These are phyloP conservation scores for Varecia variegata DNA, from an alignment of 2,797 vertebrate genomes.

Conservation along the genomic window DNA sequence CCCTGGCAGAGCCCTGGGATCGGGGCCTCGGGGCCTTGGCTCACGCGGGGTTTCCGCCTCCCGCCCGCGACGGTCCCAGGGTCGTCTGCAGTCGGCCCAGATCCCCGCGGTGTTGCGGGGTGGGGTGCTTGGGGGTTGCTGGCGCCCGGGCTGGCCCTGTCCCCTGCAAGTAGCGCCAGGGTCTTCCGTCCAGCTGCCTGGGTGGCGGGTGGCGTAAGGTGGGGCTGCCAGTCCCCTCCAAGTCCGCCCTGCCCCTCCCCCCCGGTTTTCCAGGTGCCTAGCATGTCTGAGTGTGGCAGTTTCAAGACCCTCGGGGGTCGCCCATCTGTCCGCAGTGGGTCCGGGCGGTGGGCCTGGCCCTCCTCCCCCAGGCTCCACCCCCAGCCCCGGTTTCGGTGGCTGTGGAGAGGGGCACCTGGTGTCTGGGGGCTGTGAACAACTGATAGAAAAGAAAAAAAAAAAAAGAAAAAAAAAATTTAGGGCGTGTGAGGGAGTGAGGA, in stretches of 20 bases:
- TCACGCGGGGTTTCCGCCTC: accelerated
- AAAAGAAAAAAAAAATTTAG: no score
- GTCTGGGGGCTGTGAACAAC: background rate
- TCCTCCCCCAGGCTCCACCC: background rate
- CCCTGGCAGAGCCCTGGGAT: background rate
- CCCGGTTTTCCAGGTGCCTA: no score
- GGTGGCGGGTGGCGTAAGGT: no score
- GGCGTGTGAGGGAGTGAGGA: no score
- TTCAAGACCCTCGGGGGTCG: background rate
- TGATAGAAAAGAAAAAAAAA: no score
- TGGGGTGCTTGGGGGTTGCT: background rate
- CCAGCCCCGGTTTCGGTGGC: background rate
- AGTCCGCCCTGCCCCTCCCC: no score
- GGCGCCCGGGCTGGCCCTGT: background rate
- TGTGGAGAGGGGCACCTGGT: background rate
- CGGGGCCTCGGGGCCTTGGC: background rate
- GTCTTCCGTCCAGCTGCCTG: background rate
- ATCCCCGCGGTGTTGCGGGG: background rate
- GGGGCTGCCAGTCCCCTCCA: no score
- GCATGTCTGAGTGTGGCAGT: background rate
- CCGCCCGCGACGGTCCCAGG: accelerated
- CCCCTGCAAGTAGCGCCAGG: accelerated
- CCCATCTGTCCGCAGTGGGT: no score
- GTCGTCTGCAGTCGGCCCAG: accelerated
- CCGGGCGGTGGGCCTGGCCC: background rate